Evolutionary conservation across 2,113 vertebrate genomes (phyloP), one percentile per base, ranked within the genome.

Genomic region (Bothrops jararaca): DNA sequence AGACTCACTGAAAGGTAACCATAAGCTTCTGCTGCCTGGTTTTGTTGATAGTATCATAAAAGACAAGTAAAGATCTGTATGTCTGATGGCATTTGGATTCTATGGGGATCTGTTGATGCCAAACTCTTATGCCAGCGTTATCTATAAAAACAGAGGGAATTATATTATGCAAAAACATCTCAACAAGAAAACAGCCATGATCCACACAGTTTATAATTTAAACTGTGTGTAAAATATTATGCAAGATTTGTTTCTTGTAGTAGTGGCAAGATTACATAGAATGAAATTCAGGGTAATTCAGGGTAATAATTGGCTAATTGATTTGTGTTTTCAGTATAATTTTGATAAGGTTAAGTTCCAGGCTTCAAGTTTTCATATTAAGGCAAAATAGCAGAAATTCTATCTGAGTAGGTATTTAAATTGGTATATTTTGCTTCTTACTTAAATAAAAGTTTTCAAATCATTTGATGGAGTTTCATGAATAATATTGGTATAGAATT

Each of bases 341-440:
- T 86, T 92, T 89, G 85, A 92, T 85, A 74, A 89, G 29, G 69
- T 85, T 89, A 89, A 42, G 87, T 92, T 88, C 53, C 53, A 24
- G 29, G 64, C n/a, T 89, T 42, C 26, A 89, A 24, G 29, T 42
- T 58, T 92, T 12, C 39, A 92, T 58, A 89, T 92, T 48, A 89
- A 80, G 26, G 34, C 42, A 45, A 89, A 89, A 89, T 89, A 89
- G 57, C 52, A 88, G 39, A 89, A 85, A 58, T n/a, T 29, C 15
- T 92, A 60, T 86, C 22, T 24, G 26, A 53, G 88, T 74, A 34
- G 34, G 39, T 53, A 56, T 89, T 24, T 93, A 80, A 88, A 93
- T 89, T 5, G 88, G 0, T 24, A 1, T 85, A 45, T 2, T 48
- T 88, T 90, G 26, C 85, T 94, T 90, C 5, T 57, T 11, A 56